These are phyloP conservation scores for Geodia barretti DNA, from an alignment of 37 sponge, comb jelly and placozoan genomes.

Conservation along the genomic window DNA sequence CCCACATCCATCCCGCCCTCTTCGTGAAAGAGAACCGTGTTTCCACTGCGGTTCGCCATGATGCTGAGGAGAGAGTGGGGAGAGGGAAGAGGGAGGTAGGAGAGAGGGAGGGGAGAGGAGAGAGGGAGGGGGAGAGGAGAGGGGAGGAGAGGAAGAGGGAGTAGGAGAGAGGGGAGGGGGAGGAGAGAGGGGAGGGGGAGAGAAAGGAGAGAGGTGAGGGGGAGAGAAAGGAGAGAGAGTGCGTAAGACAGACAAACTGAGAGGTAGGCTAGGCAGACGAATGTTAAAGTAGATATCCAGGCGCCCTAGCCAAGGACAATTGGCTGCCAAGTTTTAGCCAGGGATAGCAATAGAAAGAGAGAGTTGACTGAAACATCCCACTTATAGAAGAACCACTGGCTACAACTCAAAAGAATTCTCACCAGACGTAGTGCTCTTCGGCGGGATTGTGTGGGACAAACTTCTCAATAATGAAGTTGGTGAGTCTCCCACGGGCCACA, in stretches of 20 bases:
- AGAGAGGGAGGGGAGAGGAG: neutral
- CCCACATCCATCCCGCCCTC: slow-evolving; percentile 97
- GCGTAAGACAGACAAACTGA: neutral
- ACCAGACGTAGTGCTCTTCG: slow-evolving; percentile 58
- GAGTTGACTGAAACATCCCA: no score
- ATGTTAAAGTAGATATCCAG: no score
- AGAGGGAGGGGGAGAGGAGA: neutral
- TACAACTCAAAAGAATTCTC: no score
- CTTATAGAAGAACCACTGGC: no score
- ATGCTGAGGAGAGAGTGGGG: slow-evolving; percentile 49
- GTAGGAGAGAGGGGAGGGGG: neutral
- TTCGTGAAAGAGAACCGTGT: slow-evolving; percentile 84
- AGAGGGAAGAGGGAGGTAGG: neutral
- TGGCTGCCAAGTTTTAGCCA: no score
- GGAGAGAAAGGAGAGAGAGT: neutral
- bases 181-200: neutral
- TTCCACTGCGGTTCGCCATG: slow-evolving; percentile 75
- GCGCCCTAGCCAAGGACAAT: no score
- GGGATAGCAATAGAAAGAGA: no score
- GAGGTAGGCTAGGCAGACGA: no score
- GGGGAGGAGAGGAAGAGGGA: slow-evolving; percentile 1
- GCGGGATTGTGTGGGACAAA: slow-evolving; percentile 75
- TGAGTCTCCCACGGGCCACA: slow-evolving; percentile 72
- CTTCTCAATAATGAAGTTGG: slow-evolving; percentile 90
- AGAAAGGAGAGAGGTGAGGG: neutral